Conservation (phyloP, 2,888 invertebrate genomes). For the Hemicrepidius hirtus region DNA sequence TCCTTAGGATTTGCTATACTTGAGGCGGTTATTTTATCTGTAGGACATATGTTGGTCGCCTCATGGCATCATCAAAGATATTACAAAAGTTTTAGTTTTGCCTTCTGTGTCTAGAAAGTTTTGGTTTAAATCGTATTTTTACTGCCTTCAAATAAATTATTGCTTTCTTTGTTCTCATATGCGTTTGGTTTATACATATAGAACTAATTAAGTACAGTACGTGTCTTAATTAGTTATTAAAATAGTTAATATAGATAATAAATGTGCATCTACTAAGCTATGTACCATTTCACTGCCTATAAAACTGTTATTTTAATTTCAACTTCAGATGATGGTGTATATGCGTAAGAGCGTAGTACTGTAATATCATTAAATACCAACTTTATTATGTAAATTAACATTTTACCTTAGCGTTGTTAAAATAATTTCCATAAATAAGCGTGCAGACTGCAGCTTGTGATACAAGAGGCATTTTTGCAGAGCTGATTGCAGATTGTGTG, state of each 20-base stretch:
- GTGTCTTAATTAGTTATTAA: neutral
- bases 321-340: neutral
- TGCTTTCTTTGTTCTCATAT: neutral
- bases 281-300: neutral
- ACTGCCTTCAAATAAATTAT: neutral
- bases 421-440: slow-evolving; percentile 47
- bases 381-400: slow-evolving; percentile 48
- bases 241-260: too few species aligned
- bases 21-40: slow-evolving; percentile 34
- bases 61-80: slow-evolving; percentile 25
- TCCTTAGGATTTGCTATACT: slow-evolving; percentile 10
- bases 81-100: slow-evolving; percentile 42
- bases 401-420: slow-evolving; percentile 40
- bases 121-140: slow-evolving; percentile 14
- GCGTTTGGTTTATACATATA: neutral
- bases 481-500: slow-evolving; percentile 43
- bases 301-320: slow-evolving; percentile 7
- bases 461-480: slow-evolving; percentile 30
- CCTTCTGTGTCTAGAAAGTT: slow-evolving; percentile 30
- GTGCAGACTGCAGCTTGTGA: slow-evolving; percentile 31
- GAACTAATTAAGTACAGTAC: neutral
- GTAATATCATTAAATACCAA: slow-evolving; percentile 44
- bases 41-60: slow-evolving; percentile 34
- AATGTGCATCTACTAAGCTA: too few species aligned
- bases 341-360: slow-evolving; percentile 26